phyloP scores from a whole-genome alignment of 2,113 vertebrate species.

The Prietella phreatophila region DNA sequence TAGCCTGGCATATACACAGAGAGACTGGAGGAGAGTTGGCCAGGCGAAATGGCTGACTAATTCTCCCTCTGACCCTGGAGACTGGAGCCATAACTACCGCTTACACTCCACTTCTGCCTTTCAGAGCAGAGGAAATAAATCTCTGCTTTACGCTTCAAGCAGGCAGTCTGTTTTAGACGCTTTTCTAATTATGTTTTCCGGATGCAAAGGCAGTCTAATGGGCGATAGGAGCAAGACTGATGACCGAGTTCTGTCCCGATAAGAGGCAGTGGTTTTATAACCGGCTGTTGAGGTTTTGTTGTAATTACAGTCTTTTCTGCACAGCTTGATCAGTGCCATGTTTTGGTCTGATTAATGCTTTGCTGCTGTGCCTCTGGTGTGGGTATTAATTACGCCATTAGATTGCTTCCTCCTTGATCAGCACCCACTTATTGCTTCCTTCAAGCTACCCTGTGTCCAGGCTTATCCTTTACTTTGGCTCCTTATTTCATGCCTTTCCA shows the following conservation, averaged over 20 bases:
- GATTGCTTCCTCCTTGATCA: conserved; percentile 15
- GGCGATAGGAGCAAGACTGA: conserved; percentile 5
- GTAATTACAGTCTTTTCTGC: conserved; percentile 12
- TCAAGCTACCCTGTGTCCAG: neutral
- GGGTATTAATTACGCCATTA: conserved; percentile 27
- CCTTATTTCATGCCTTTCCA: neutral
- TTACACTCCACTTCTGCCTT: conserved; percentile 16
- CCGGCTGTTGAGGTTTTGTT: conserved; percentile 16
- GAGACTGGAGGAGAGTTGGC: conserved; percentile 20
- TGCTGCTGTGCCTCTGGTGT: conserved; percentile 36
- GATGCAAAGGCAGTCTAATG: neutral
- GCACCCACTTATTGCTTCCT: neutral
- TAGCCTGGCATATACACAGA: conserved; percentile 17
- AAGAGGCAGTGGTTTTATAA: conserved; percentile 25
- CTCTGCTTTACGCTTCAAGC: neutral
- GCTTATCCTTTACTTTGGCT: neutral
- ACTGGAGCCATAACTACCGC: conserved; percentile 27
- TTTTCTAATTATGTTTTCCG: conserved; percentile 7
- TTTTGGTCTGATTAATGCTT: conserved; percentile 42
- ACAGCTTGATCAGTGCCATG: conserved; percentile 26
- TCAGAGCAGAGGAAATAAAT: neutral
- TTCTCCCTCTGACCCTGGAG: conserved; percentile 37
- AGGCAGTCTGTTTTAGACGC: conserved; percentile 13
- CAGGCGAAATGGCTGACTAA: conserved; percentile 46
- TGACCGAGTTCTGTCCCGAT: neutral